Percentiles rank a stretch among this genome's conserved stretches.
These are phyloP conservation scores for Drosophila ustulata DNA, from an alignment of 2,888 invertebrate genomes.

Conservation along the genomic window DNA sequence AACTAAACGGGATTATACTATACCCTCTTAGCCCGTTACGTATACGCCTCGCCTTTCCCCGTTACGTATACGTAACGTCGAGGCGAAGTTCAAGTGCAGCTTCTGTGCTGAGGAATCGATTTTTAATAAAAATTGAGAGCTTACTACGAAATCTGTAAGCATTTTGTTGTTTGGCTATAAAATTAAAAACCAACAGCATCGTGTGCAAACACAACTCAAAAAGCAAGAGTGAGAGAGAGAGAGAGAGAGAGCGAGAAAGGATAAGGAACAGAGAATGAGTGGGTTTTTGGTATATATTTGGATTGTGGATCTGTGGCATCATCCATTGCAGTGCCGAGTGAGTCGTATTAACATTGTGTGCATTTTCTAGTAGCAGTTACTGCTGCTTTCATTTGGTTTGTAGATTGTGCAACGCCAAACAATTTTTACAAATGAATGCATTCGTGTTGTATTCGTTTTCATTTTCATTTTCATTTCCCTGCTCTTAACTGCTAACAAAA, in stretches of 20 bases:
- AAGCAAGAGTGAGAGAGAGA: background rate
- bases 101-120: conserved; percentile 52
- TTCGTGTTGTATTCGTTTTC: conserved; percentile 46
- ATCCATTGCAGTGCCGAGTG: conserved; percentile 27
- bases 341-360: conserved; percentile 41
- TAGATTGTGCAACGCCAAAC: conserved; percentile 35
- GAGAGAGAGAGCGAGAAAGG: background rate
- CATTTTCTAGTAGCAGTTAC: conserved; percentile 15
- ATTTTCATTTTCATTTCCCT: conserved; percentile 25
- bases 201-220: conserved; percentile 19
- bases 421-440: conserved; percentile 71
- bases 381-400: conserved; percentile 48
- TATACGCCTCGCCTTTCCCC: too few relatives aligned
- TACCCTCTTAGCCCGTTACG: conserved; percentile 1
- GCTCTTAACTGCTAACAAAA: conserved; percentile 38
- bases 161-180: conserved; percentile 70
- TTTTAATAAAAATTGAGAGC: conserved; percentile 69
- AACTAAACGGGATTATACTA: conserved; percentile 45
- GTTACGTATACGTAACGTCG: conserved; percentile 1
- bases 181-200: conserved; percentile 75
- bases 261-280: background rate
- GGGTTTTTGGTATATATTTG: conserved; percentile 22
- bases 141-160: conserved; percentile 58
- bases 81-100: conserved; percentile 54
- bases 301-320: conserved; percentile 32